Evolutionary conservation across 2,113 vertebrate genomes (phyloP), one percentile per base, ranked within the genome.

Genomic region (Hippocampus mohnikei): DNA sequence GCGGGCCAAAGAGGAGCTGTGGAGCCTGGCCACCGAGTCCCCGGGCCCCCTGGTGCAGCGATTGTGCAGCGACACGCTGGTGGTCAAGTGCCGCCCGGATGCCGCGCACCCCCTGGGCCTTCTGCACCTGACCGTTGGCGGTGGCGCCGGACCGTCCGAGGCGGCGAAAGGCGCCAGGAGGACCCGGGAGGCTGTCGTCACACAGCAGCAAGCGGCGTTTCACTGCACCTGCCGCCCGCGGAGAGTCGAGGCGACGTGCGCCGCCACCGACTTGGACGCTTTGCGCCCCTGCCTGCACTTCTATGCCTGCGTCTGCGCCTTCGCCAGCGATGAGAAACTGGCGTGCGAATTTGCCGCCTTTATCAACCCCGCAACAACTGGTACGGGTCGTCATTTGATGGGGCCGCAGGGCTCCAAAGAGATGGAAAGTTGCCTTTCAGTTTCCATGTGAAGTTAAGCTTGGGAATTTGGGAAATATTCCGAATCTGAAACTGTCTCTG

Each of bases 271-370:
- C 74, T 64, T 62, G 21, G 67, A 33, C 37, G 21, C 73, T 66
- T 0, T 68, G 56, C 84, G 79, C 0, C 90, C 76, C 60, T 98
- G 96, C 87, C 89, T 97, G n/a, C 96, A 97, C 81, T 96, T 96
- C 91, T 94, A 95, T 29, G 95, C 95, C 79, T 97, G 96, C 29
- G 85, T 98, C 71, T 95, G 95, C 42, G 95, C 96, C 73, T 95
- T 98, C 5, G 91, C 94, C 68, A 97, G 96, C 4, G 94, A 98
- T 0, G 94, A 95, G 25, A 91, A 93, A 61, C 88, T 98, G 85
- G 91, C 94, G 0, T 86, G 90, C 59, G 95, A 98, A 87, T 98
- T 97, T 18, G 87, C 93, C 0, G 90, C 92, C 3, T 95, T 97
- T 88, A 93, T 97, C 48, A 81, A 83, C 84, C 90, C 81, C 7